phyloP scores from a whole-genome alignment of 1,140 invertebrate genomes.

The Heliconius eleuchia region DNA sequence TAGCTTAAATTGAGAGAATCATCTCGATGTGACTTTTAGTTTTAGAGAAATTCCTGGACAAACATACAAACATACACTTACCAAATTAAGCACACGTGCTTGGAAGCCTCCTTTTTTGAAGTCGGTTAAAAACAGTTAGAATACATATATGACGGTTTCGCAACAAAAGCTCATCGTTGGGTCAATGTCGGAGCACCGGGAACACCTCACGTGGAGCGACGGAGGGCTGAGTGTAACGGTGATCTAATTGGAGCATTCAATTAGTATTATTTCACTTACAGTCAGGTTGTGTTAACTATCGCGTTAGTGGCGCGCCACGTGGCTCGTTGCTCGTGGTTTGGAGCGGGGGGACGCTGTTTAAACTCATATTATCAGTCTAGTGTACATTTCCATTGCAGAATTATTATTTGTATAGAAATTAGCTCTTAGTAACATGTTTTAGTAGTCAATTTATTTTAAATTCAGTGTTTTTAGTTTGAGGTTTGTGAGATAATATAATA shows the following conservation, averaged over 20 bases:
- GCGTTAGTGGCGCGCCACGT: conserved; percentile 18
- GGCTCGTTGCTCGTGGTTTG: not conserved
- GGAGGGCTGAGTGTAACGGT: conserved; percentile 12
- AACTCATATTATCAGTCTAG: conserved; percentile 24
- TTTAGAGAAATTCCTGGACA: no score
- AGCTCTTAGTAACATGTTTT: no score
- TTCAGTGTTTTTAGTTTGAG: no score
- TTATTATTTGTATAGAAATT: not conserved
- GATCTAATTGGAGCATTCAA: conserved; percentile 28
- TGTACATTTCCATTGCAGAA: not conserved
- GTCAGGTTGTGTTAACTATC: conserved; percentile 33
- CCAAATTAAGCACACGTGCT: no score
- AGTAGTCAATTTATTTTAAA: no score
- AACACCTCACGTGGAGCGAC: conserved; percentile 1
- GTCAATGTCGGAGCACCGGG: not conserved
- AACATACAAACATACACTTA: no score
- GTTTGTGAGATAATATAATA: no score
- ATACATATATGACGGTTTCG: not conserved
- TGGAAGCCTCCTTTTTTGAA: no score
- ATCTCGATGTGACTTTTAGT: no score
- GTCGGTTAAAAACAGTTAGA: not conserved
- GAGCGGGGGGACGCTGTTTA: conserved; percentile 20
- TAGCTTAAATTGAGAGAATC: no score
- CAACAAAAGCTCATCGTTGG: not conserved
- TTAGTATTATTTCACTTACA: conserved; percentile 36